These are phyloP conservation scores for Albula goreensis DNA, from an alignment of 2,113 vertebrate species.

Conservation along the genomic window DNA sequence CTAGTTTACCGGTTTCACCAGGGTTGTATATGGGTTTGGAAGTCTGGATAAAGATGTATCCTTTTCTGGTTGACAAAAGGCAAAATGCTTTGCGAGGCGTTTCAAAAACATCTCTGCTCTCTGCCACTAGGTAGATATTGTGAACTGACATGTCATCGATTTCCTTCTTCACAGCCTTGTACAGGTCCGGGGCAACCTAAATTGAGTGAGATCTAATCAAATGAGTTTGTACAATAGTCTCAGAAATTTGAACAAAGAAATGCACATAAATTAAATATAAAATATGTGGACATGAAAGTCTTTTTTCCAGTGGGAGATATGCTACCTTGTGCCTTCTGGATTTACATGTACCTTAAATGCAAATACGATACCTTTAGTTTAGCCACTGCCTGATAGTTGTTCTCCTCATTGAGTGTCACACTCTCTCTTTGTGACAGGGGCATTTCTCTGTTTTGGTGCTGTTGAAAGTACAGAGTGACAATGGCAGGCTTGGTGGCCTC, in stretches of 20 bases:
- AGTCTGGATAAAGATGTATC: slow-evolving; percentile 58
- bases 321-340: no score
- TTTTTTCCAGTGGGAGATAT: no score
- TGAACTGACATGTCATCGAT: background rate
- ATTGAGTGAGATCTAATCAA: slow-evolving; percentile 12
- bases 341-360: no score
- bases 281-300: no score
- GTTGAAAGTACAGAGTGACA: slow-evolving; percentile 50
- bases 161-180: background rate
- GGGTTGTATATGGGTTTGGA: slow-evolving; percentile 71
- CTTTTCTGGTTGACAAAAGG: slow-evolving; percentile 55
- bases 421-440: slow-evolving; percentile 36
- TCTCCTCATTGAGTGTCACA: slow-evolving; percentile 53
- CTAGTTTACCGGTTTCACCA: slow-evolving; percentile 54
- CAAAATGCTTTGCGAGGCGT: slow-evolving; percentile 29
- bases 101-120: slow-evolving; percentile 41
- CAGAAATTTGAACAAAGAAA: background rate
- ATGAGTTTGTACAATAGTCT: background rate
- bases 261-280: background rate
- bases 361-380: slow-evolving; percentile 50
- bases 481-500: slow-evolving; percentile 39
- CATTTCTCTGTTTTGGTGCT: rapidly evolving
- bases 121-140: slow-evolving; percentile 42
- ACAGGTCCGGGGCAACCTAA: slow-evolving; percentile 48
- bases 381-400: slow-evolving; percentile 59